Evolutionary conservation across 2,888 invertebrate genomes (phyloP).

Genomic region (Hofmannophila pseudospretella): DNA sequence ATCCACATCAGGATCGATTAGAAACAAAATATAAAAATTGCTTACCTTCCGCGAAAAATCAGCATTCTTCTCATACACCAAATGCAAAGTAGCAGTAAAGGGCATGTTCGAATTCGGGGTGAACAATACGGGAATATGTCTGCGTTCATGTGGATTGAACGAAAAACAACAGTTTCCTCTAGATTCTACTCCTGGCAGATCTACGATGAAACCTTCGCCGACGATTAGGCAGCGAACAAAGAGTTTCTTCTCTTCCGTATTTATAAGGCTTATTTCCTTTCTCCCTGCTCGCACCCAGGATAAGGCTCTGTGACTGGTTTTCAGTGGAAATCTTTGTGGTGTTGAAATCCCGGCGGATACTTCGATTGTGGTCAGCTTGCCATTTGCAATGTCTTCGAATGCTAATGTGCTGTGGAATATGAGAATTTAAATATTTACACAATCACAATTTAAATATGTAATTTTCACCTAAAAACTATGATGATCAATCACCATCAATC

Average conservation of each 20-base stretch:
- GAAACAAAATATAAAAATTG: constrained; percentile 3
- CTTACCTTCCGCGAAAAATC: constrained; percentile 55
- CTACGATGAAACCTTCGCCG: constrained; percentile 61
- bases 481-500: too few species aligned
- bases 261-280: constrained; percentile 62
- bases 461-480: too few species aligned
- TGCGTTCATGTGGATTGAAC: constrained; percentile 51
- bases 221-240: constrained; percentile 52
- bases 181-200: constrained; percentile 47
- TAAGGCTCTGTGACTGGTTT: constrained; percentile 47
- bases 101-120: constrained; percentile 41
- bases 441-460: too few species aligned
- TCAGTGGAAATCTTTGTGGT: constrained; percentile 53
- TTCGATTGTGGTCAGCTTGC: constrained; percentile 37
- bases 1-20: too few species aligned
- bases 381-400: constrained; percentile 49
- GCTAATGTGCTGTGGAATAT: constrained; percentile 37
- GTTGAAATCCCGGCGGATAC: constrained; percentile 45
- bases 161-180: constrained; percentile 42
- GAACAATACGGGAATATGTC: constrained; percentile 49
- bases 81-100: constrained; percentile 41
- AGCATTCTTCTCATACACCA: constrained; percentile 52
- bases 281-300: constrained; percentile 58
- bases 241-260: constrained; percentile 47
- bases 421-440: too few species aligned